phyloP scores from a whole-genome alignment of 2,797 vertebrate species.

The Pipistrellus kuhlii region DNA sequence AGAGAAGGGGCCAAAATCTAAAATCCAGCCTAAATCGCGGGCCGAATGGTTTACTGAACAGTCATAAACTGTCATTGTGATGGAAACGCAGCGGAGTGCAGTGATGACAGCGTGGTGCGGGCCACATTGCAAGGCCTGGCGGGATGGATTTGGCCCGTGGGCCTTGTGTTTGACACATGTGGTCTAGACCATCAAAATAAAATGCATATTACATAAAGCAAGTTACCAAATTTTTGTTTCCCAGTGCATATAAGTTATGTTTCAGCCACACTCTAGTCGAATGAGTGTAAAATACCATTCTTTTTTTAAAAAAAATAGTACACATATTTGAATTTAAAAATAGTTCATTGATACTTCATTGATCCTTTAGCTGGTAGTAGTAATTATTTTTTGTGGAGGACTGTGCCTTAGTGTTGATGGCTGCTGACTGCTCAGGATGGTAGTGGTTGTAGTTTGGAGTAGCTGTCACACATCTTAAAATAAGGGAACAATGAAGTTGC shows the following conservation, averaged over 20 bases:
- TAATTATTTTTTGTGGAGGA: background rate
- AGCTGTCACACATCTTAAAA: background rate
- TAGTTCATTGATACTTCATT: background rate
- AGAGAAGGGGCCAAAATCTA: no score
- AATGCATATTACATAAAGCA: background rate
- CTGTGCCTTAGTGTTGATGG: background rate
- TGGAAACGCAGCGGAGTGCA: no score
- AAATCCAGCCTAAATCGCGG: no score
- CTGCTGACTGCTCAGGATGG: no score
- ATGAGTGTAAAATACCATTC: background rate
- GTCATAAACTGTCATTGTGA: no score
- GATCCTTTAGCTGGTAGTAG: background rate
- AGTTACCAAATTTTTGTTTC: background rate
- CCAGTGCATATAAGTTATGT: background rate
- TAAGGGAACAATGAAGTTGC: background rate
- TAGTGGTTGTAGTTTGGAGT: background rate
- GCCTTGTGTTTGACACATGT: no score
- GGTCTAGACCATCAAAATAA: background rate
- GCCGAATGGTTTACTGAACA: no score
- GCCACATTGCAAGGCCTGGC: no score
- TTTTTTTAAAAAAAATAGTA: background rate
- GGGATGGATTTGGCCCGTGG: no score
- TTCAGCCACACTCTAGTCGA: background rate
- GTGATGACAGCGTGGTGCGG: no score
- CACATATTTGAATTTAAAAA: background rate